phyloP scores from a whole-genome alignment of 1,140 invertebrate species.

The Macrosteles quadrilineatus region DNA sequence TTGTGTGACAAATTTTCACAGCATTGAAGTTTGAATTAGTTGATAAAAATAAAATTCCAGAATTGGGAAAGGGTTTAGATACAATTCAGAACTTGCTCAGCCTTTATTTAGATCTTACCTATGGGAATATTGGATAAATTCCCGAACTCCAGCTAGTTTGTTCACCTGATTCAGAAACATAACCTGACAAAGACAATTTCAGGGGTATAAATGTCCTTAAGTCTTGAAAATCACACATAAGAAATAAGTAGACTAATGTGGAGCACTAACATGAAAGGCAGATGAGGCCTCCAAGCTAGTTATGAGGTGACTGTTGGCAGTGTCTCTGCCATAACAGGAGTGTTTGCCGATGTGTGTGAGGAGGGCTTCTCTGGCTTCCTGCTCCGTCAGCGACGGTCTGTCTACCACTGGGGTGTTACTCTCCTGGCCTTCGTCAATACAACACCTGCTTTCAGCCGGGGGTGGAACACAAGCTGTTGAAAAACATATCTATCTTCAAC shows the following conservation, averaged over 20 bases:
- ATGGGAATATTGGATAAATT: no score
- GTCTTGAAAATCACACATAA: slow-evolving; percentile 36
- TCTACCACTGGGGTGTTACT: neutral
- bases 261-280: slow-evolving; percentile 57
- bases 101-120: no score
- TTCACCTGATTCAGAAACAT: no score
- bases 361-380: slow-evolving; percentile 55
- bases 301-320: slow-evolving; percentile 56
- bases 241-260: slow-evolving; percentile 15
- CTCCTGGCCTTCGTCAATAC: neutral
- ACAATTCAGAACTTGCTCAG: no score
- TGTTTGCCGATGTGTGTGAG: slow-evolving; percentile 52
- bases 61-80: no score
- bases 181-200: no score
- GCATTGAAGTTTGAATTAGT: no score
- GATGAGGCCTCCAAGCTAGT: slow-evolving; percentile 54
- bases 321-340: slow-evolving; percentile 58
- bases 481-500: no score
- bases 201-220: no score
- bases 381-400: slow-evolving; percentile 50
- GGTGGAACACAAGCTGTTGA: slow-evolving; percentile 42
- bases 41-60: no score
- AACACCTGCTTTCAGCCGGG: slow-evolving; percentile 44
- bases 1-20: no score
- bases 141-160: no score